These are phyloP conservation scores for Pseudomugil gertrudae DNA, from an alignment of 2,797 vertebrate genomes.

Conservation along the genomic window DNA sequence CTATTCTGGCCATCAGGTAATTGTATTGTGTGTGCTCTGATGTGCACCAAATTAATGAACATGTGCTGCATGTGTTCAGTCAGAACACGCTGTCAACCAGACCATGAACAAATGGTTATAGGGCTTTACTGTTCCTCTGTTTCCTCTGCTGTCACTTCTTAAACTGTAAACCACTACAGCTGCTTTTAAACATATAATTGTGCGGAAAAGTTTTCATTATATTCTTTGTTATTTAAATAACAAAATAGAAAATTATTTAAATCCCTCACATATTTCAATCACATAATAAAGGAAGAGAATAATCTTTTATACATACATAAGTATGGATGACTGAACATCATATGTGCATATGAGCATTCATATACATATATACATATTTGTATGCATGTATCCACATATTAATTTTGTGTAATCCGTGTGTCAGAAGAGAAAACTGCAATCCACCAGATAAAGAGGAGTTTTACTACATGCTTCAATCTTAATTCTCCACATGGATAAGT, in stretches of 20 bases:
- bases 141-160: constrained; percentile 12
- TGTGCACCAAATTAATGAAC: constrained; percentile 74
- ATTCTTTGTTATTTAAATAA: too few species aligned
- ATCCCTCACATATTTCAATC: constrained; percentile 46
- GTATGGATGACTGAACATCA: too few species aligned
- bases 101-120: constrained; percentile 60
- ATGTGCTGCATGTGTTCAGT: constrained; percentile 65
- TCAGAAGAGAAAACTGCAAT: too few species aligned
- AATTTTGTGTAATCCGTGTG: constrained; percentile 6
- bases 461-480: not conserved
- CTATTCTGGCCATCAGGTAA: constrained; percentile 62
- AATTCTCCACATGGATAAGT: not conserved
- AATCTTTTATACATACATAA: too few species aligned
- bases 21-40: constrained; percentile 63
- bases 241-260: too few species aligned
- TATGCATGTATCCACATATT: not conserved
- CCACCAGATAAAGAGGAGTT: not conserved
- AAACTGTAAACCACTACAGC: not conserved
- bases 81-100: constrained; percentile 62
- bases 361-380: constrained; percentile 18
- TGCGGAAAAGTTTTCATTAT: too few species aligned
- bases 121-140: constrained; percentile 40
- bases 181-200: constrained; percentile 30
- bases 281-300: constrained; percentile 51
- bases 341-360: too few species aligned